Evolutionary conservation across 2,888 invertebrate genomes (phyloP).

Genomic region (Melikaiella ostensackeni): DNA sequence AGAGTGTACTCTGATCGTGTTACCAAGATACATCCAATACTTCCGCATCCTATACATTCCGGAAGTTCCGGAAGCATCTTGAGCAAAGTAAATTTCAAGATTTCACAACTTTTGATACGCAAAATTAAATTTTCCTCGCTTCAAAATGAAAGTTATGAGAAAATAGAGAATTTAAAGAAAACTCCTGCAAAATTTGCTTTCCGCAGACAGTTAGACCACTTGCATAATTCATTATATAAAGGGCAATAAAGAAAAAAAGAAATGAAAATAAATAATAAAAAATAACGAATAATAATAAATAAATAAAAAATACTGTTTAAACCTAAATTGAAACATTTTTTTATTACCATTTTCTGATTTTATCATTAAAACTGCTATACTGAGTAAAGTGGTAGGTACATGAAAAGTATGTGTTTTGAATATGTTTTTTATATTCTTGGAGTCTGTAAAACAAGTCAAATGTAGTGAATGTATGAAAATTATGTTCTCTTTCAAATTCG

Average conservation of each 20-base stretch:
- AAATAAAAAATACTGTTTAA: too few relatives aligned
- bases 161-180: background rate
- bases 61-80: constrained; percentile 44
- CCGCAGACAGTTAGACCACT: background rate
- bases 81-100: constrained; percentile 40
- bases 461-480: background rate
- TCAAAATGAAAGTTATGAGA: background rate
- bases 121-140: background rate
- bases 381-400: too few relatives aligned
- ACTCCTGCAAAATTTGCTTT: background rate
- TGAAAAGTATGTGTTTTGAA: background rate
- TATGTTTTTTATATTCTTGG: background rate
- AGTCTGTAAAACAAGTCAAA: background rate
- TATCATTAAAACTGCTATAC: too few relatives aligned
- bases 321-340: too few relatives aligned
- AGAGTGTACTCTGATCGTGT: constrained; percentile 64
- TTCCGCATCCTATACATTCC: constrained; percentile 44
- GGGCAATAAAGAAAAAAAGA: too few relatives aligned
- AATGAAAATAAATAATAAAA: too few relatives aligned
- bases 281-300: too few relatives aligned
- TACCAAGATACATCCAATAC: constrained; percentile 65
- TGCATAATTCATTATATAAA: too few relatives aligned
- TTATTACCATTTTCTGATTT: too few relatives aligned
- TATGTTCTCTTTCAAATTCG: background rate
- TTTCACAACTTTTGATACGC: background rate